A percentile compares a stretch with the other conserved stretches of the same genome.
These are phyloP conservation scores for Melinaea marsaeus DNA, from an alignment of 2,888 invertebrate species.

Conservation along the genomic window DNA sequence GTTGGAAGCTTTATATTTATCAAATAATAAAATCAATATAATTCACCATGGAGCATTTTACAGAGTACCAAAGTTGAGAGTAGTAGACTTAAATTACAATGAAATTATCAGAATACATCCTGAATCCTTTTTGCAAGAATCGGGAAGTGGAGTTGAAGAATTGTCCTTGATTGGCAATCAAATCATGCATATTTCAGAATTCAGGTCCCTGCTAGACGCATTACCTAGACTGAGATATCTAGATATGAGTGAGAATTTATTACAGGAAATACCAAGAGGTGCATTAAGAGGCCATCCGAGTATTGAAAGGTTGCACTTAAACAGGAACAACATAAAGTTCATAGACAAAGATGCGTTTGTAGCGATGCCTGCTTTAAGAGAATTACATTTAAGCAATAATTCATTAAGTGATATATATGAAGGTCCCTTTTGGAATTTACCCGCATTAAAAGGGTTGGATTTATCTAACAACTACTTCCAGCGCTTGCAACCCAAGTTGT, in stretches of 20 bases:
- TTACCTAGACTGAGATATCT: constrained; percentile 86
- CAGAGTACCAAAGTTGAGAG: constrained; percentile 83
- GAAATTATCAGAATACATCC: constrained; percentile 86
- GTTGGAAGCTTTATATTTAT: constrained; percentile 81
- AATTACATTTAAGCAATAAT: constrained; percentile 89
- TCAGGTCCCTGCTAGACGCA: constrained; percentile 86
- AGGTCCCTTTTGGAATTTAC: constrained; percentile 90
- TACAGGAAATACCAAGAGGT: constrained; percentile 87
- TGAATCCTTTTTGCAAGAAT: constrained; percentile 87
- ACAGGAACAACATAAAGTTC: constrained; percentile 85
- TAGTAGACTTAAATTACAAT: constrained; percentile 87
- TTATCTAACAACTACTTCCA: constrained; percentile 86
- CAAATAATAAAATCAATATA: constrained; percentile 85
- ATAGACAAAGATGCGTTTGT: constrained; percentile 89
- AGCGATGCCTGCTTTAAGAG: constrained; percentile 89
- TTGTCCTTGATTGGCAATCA: constrained; percentile 86
- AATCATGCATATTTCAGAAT: constrained; percentile 84
- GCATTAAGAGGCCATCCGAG: constrained; percentile 87
- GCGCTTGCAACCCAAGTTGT: constrained; percentile 82
- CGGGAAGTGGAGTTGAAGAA: constrained; percentile 86
- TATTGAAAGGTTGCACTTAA: constrained; percentile 87
- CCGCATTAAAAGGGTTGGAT: constrained; percentile 90
- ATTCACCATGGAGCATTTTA: constrained; percentile 90
- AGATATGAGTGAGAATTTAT: constrained; percentile 86
- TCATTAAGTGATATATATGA: constrained; percentile 85